Percentiles rank a stretch among this genome's conserved stretches.
These are phyloP conservation scores for Butorides virescens DNA, from an alignment of 2,113 vertebrate genomes.

Conservation along the genomic window DNA sequence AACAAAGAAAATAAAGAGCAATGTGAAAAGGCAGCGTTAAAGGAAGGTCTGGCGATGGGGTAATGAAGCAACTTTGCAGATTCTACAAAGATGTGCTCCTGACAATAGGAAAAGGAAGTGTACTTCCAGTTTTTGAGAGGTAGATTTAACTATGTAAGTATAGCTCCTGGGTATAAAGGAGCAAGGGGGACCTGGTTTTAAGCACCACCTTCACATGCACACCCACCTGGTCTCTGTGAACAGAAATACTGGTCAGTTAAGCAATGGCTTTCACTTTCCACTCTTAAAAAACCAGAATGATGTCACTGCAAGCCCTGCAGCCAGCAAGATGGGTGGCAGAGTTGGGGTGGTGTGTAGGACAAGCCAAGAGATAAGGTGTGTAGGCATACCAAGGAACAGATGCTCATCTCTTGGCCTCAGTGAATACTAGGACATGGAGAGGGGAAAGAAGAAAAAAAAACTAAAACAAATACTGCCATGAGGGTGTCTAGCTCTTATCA, in stretches of 20 bases:
- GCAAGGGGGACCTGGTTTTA: not conserved
- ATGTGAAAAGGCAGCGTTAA: not conserved
- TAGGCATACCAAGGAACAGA: not conserved
- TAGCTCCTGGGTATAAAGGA: not conserved
- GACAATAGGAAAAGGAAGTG: not conserved
- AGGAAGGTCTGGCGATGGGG: not conserved
- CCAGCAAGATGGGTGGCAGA: not conserved
- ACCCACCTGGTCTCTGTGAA: not conserved
- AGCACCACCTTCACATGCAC: not conserved
- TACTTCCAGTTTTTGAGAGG: not conserved
- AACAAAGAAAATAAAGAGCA: not conserved
- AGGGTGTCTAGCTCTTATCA: not conserved
- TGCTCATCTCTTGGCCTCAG: not conserved
- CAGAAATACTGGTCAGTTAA: not conserved
- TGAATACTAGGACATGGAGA: not conserved
- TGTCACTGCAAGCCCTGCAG: not conserved
- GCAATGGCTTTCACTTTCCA: not conserved
- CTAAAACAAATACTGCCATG: not conserved
- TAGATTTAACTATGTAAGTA: not conserved
- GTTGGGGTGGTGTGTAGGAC: accelerated
- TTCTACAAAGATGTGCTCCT: not conserved
- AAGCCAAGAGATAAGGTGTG: not conserved
- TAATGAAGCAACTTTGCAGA: not conserved
- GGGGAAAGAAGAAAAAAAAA: not conserved
- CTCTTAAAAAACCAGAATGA: not conserved